Conservation (phyloP, 2,888 invertebrate species). For the Nomada hirtipes region DNA sequence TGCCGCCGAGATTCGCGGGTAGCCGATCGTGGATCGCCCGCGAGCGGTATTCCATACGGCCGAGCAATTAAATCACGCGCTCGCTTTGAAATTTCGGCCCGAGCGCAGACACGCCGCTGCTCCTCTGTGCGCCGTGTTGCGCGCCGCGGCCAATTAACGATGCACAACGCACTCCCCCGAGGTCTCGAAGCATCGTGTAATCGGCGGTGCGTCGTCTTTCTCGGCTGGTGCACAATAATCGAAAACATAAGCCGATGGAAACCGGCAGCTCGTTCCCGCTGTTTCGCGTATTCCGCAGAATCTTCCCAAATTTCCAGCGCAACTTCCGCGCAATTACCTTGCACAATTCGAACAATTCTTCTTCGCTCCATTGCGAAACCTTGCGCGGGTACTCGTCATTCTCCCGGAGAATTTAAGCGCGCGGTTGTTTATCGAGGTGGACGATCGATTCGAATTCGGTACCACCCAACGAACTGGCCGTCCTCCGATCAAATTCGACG, state of each 20-base stretch:
- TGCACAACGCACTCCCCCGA: conserved; percentile 3
- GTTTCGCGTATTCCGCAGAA: not conserved
- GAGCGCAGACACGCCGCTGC: conserved; percentile 6
- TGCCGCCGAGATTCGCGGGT: conserved; percentile 7
- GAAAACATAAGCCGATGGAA: conserved; percentile 8
- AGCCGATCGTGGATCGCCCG: conserved; percentile 15
- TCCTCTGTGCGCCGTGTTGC: not conserved
- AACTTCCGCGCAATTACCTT: conserved; percentile 8
- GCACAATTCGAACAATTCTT: not conserved
- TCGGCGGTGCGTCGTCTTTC: conserved; percentile 4
- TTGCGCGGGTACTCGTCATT: too few relatives aligned
- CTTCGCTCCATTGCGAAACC: too few relatives aligned
- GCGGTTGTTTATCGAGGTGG: not conserved
- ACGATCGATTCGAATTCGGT: conserved; percentile 16
- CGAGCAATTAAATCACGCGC: conserved; percentile 51
- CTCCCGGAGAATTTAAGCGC: too few relatives aligned
- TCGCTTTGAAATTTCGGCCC: conserved; percentile 28
- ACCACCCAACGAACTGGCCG: not conserved
- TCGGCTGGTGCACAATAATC: not conserved
- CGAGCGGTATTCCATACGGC: conserved; percentile 12
- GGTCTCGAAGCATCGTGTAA: not conserved
- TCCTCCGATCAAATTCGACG: not conserved
- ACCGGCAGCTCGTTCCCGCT: not conserved
- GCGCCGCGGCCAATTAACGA: conserved; percentile 20
- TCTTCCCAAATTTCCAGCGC: not conserved